Base-by-base conservation (phyloP, 1,140 invertebrate genomes). In the Vollenhovia emeryi region DNA sequence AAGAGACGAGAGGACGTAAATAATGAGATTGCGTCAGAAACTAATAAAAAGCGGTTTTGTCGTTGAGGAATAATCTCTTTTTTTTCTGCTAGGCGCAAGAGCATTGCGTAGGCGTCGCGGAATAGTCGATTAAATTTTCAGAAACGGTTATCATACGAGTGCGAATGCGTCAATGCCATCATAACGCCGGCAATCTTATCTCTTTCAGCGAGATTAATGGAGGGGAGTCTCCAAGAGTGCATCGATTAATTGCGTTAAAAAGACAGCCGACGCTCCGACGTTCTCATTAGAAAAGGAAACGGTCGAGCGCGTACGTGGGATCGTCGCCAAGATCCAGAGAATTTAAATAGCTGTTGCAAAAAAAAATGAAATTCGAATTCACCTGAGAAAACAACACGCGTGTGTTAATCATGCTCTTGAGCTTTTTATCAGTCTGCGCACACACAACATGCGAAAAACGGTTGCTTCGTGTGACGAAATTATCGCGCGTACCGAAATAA, bases 101-200 rank as follows among this genome's bases (percentile, higher is more conserved):
- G 27, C 18, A 21, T 55, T 73, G 59, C 57, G 59, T 84, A 50
- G 60, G 24, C n/a, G 24, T 84, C 59, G 36, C 21, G 8, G 59
- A 64, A 52, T 36, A 55, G 27, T 21, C 73, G 73, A 84, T 79
- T 21, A 55, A 55, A 78, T 84, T 84, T 75, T 66, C 57, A 52
- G 24, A 62, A 78, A 48, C n/a, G 18, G 27, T 45, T 66, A 78
- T 76, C 73, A n/a, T 40, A 2, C 55, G 43, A 27, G 21, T 30
- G 13, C 15, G 43, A 74, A n/a, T 6, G 48, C 78, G 66, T 73
- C 78, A 59, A 57, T 82, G 66, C 50, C 66, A 57, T 82, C 52
- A 45, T 73, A 82, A 82, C 13, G 66, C 1, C 9, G 21, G 3
- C 40, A 78, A 85, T 88, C 87, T 88, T 88, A 88, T 88, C 87